Evolutionary conservation across 1,140 invertebrate species (phyloP), one percentile per base, ranked within the genome.

Genomic region (Cyrtorhinus lividipennis): DNA sequence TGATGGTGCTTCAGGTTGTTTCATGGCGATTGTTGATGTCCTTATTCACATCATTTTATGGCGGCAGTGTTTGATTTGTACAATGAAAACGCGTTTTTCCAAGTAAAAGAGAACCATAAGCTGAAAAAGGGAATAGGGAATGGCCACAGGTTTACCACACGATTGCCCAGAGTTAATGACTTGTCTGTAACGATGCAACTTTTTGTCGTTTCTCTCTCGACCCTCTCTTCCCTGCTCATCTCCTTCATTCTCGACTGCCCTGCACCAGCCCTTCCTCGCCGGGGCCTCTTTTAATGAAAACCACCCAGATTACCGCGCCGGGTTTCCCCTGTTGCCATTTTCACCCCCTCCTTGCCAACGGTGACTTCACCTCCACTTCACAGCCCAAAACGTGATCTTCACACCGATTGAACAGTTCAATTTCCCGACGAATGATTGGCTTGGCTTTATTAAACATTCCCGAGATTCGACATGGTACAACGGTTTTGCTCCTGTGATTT

Each of bases 191-290:
- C 22, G 58, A 59, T 30, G 58, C 27, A 59, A 59, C 58, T 59
- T 59, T 59, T 59, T 59, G 58, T 30, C 58, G 58, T 24, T 24
- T 24, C 56, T 23, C 5, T 18, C 48, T 56, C 18, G 3, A 12
- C 56, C 20, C 22, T 30, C 58, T 59, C 38, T 59, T 59, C 25
- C 38, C 38, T 59, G 24, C 25, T 59, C 38, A 59, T 59, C 58
- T 59, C 58, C 27, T 59, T 59, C 58, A 59, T 59, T 59, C 58
- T 59, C 58, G 25, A 59, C 58, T 59, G 58, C 58, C 58, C 58
- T 26, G n/a, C n/a, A n/a, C n/a, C n/a, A n/a, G n/a, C n/a, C n/a
- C n/a, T n/a, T n/a, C n/a, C n/a, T n/a, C 58, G 23, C 58, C 58
- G n/a, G 3, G 12, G 24, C 24, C 18, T 24, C 24, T 24, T 59